Conservation (phyloP, 2,113 vertebrate genomes). For the Platysteira castanea region DNA sequence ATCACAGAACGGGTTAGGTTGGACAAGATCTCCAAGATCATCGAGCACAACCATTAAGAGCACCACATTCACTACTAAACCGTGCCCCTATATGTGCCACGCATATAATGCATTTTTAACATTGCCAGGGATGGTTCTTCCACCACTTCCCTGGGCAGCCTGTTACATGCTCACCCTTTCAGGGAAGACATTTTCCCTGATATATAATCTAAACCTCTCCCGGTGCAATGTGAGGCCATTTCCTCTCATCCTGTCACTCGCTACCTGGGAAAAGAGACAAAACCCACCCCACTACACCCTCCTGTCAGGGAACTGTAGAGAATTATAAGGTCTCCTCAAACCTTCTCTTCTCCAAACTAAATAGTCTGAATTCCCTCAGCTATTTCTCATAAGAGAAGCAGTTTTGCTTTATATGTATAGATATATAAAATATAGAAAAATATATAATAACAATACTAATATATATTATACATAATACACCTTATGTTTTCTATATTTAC, state of each 20-base stretch:
- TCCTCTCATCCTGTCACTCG: background rate
- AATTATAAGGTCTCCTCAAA: background rate
- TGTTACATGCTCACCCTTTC: background rate
- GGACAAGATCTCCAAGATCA: background rate
- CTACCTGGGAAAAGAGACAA: background rate
- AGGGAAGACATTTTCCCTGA: background rate
- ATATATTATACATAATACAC: background rate
- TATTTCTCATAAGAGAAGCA: background rate
- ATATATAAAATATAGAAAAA: too few species aligned
- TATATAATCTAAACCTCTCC: background rate
- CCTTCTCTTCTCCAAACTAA: background rate
- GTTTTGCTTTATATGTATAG: background rate
- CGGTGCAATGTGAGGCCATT: background rate
- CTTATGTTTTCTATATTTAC: background rate
- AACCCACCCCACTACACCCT: fast-evolving
- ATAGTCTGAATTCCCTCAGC: background rate
- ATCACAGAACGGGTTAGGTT: background rate
- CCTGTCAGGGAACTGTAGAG: background rate
- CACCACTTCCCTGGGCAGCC: background rate
- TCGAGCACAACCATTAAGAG: background rate
- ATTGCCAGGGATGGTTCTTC: background rate
- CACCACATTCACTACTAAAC: fast-evolving
- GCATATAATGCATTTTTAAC: background rate
- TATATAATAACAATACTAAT: background rate
- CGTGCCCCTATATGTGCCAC: background rate